These are phyloP conservation scores for Poeciliopsis prolifica DNA, from an alignment of 2,113 vertebrate genomes.

Conservation along the genomic window DNA sequence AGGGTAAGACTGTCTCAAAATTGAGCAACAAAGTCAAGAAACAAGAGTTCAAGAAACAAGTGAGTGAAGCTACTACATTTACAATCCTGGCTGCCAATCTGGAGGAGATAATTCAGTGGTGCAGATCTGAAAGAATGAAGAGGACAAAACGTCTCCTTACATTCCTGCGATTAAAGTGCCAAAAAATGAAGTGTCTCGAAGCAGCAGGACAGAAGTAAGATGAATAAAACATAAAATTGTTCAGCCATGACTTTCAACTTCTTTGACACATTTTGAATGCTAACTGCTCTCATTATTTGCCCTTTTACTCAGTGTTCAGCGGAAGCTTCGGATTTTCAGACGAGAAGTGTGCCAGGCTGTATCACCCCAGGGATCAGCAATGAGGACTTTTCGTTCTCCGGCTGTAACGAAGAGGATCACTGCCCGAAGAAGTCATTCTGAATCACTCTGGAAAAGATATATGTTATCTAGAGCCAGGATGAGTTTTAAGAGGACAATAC, in stretches of 20 bases:
- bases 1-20: slow-evolving; percentile 1
- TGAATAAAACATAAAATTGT: not conserved
- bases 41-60: slow-evolving; percentile 44
- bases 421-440: slow-evolving; percentile 9
- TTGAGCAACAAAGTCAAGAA: slow-evolving; percentile 1
- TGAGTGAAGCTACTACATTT: slow-evolving; percentile 53
- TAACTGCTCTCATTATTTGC: not conserved
- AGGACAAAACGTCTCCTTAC: slow-evolving; percentile 56
- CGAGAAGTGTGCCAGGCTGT: slow-evolving; percentile 41
- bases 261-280: not conserved
- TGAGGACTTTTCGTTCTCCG: slow-evolving; percentile 8
- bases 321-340: slow-evolving; percentile 62
- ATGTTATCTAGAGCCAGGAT: slow-evolving; percentile 1
- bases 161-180: slow-evolving; percentile 70
- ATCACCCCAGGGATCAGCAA: slow-evolving; percentile 10
- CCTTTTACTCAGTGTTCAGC: slow-evolving; percentile 61
- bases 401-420: not conserved
- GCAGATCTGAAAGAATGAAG: slow-evolving; percentile 47
- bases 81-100: slow-evolving; percentile 52
- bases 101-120: slow-evolving; percentile 69
- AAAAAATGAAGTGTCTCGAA: slow-evolving; percentile 65
- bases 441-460: slow-evolving; percentile 8
- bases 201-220: slow-evolving; percentile 72
- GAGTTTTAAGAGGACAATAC: not conserved
- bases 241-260: not conserved